Evolutionary conservation across 2,888 invertebrate genomes (phyloP).

Genomic region (Villa cingulata): DNA sequence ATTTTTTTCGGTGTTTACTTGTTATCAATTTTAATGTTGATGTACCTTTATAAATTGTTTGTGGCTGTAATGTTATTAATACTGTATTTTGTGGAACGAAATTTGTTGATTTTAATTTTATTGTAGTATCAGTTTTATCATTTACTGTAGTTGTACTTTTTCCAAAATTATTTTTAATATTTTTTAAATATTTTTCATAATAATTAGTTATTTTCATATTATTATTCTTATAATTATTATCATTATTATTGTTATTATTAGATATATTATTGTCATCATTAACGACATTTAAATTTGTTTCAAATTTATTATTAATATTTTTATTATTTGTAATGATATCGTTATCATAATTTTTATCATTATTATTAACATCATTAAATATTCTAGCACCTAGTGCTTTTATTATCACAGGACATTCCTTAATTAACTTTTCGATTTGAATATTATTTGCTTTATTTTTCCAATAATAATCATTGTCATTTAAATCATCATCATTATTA

Average conservation of each 20-base stretch:
- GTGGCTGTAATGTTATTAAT: slow-evolving; percentile 35
- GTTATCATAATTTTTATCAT: too few relatives aligned
- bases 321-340: too few relatives aligned
- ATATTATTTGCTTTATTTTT: slow-evolving; percentile 29
- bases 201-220: too few relatives aligned
- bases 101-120: too few relatives aligned
- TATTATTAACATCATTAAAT: too few relatives aligned
- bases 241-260: not conserved
- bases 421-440: slow-evolving; percentile 32
- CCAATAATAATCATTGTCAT: too few relatives aligned
- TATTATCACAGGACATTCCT: slow-evolving; percentile 33
- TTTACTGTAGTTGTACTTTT: not conserved
- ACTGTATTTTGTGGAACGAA: slow-evolving; percentile 10
- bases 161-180: not conserved
- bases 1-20: slow-evolving; percentile 20
- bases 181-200: too few relatives aligned
- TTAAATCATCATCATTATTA: too few relatives aligned
- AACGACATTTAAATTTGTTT: too few relatives aligned
- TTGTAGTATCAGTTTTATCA: not conserved
- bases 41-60: slow-evolving; percentile 35
- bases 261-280: slow-evolving; percentile 8
- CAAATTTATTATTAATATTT: too few relatives aligned
- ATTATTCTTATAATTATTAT: not conserved
- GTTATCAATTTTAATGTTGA: slow-evolving; percentile 27
- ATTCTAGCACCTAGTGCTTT: slow-evolving; percentile 33